A percentile compares a stretch with the other conserved stretches of the same genome.
Conservation (phyloP, 2,797 vertebrate genomes). For the Chloroceryle amazona region DNA sequence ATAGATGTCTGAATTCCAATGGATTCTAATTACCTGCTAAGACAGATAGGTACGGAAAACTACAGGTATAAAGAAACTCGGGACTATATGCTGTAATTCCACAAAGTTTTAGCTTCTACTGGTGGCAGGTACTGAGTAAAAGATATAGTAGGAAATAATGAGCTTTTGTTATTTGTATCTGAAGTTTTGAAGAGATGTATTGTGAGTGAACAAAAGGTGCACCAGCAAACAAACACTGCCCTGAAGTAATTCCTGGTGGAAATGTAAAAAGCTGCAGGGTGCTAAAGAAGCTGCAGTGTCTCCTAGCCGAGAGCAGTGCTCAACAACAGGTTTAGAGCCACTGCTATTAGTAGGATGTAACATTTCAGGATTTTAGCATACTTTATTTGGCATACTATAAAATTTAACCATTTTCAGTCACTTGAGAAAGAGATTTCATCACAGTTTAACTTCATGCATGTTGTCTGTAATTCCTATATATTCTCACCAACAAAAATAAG, state of each 20-base stretch:
- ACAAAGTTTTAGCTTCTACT: neutral
- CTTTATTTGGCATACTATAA: neutral
- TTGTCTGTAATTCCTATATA: neutral
- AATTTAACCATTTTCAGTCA: neutral
- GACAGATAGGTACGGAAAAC: neutral
- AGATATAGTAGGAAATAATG: constrained; percentile 44
- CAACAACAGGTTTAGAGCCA: neutral
- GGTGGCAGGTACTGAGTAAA: neutral
- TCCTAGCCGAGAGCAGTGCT: neutral
- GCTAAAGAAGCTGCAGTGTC: neutral
- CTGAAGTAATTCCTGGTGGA: neutral
- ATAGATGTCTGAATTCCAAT: constrained; percentile 40
- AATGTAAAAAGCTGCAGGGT: neutral
- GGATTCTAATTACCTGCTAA: constrained; percentile 46
- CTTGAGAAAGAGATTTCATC: neutral
- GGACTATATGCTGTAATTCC: neutral
- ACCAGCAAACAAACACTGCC: constrained; percentile 21
- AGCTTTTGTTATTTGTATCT: constrained; percentile 18
- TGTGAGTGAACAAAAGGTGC: constrained; percentile 3
- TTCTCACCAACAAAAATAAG: neutral
- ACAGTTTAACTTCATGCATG: neutral
- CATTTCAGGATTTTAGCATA: neutral
- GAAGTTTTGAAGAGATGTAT: neutral
- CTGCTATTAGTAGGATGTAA: neutral
- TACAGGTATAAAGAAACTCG: neutral